Percentiles rank a stretch among this genome's conserved stretches.
Evolutionary conservation across 2,797 vertebrate species (phyloP).

Genomic region (Siniperca undulata): DNA sequence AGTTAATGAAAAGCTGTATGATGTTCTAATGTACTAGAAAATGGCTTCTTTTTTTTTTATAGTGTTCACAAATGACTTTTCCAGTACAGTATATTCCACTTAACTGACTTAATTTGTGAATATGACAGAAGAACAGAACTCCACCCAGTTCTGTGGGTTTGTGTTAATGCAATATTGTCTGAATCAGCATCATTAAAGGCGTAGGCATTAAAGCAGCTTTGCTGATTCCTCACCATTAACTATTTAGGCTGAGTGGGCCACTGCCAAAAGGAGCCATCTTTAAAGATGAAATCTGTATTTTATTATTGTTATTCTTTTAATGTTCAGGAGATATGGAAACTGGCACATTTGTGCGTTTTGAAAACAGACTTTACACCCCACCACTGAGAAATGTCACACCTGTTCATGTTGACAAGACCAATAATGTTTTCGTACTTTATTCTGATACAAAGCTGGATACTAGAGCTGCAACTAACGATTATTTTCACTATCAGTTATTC

Average conservation of each 20-base stretch:
- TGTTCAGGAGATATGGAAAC: neutral
- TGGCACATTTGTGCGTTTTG: neutral
- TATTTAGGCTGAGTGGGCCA: neutral
- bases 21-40: conserved; percentile 10
- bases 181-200: conserved; percentile 27
- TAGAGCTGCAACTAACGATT: neutral
- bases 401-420: neutral
- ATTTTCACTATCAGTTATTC: neutral
- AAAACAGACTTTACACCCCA: neutral
- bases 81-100: conserved; percentile 36
- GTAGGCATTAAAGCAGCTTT: neutral
- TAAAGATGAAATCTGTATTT: neutral
- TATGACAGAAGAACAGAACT: conserved; percentile 19
- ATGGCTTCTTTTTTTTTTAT: conserved; percentile 29
- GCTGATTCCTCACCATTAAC: conserved; percentile 20
- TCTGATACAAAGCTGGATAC: neutral
- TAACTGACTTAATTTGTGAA: conserved; percentile 39
- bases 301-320: neutral
- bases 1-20: neutral
- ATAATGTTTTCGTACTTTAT: neutral
- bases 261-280: neutral
- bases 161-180: conserved; percentile 40
- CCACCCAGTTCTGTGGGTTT: conserved; percentile 45
- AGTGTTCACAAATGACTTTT: conserved; percentile 42
- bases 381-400: neutral